Conservation (phyloP, 2,797 vertebrate species). For the Thaleichthys pacificus region DNA sequence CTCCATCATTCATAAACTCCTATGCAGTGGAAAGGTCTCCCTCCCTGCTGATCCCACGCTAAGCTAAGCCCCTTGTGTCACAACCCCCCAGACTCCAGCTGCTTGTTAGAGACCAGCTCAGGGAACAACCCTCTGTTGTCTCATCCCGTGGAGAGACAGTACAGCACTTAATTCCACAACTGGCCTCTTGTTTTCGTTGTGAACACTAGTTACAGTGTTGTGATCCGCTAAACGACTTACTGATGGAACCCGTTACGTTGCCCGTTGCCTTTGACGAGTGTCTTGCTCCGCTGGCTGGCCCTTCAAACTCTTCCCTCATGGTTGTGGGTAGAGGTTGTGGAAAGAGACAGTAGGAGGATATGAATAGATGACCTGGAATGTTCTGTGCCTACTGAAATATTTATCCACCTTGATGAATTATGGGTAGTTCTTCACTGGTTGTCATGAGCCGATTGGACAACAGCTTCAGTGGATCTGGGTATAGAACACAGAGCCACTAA, state of each 20-base stretch:
- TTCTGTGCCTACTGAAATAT: slow-evolving; percentile 65
- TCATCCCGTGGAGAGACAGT: slow-evolving; percentile 59
- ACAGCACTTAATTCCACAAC: slow-evolving; percentile 50
- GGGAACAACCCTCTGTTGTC: slow-evolving; percentile 45
- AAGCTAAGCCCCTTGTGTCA: slow-evolving; percentile 65
- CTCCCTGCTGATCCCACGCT: slow-evolving; percentile 46
- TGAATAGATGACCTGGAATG: slow-evolving; percentile 52
- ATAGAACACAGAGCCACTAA: slow-evolving; percentile 3
- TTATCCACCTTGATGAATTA: slow-evolving; percentile 68
- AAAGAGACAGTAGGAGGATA: slow-evolving; percentile 25
- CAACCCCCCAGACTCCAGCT: slow-evolving; percentile 17
- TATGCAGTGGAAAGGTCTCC: slow-evolving; percentile 46
- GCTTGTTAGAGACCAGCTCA: slow-evolving; percentile 32
- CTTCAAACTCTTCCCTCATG: background rate
- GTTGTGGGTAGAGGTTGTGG: background rate
- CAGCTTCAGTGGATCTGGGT: slow-evolving; percentile 35
- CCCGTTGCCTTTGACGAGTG: slow-evolving; percentile 47
- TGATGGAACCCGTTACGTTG: slow-evolving; percentile 36
- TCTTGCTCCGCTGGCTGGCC: slow-evolving; percentile 33
- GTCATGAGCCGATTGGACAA: slow-evolving; percentile 44
- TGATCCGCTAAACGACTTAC: slow-evolving; percentile 68
- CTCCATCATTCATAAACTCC: slow-evolving; percentile 57
- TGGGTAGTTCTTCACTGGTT: slow-evolving; percentile 51
- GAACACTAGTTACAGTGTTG: slow-evolving; percentile 53
- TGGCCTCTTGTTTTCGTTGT: slow-evolving; percentile 54